A percentile compares a stretch with the other conserved stretches of the same genome.
phyloP scores from a whole-genome alignment of 1,140 invertebrate species.

The Rhopalosiphum padi region DNA sequence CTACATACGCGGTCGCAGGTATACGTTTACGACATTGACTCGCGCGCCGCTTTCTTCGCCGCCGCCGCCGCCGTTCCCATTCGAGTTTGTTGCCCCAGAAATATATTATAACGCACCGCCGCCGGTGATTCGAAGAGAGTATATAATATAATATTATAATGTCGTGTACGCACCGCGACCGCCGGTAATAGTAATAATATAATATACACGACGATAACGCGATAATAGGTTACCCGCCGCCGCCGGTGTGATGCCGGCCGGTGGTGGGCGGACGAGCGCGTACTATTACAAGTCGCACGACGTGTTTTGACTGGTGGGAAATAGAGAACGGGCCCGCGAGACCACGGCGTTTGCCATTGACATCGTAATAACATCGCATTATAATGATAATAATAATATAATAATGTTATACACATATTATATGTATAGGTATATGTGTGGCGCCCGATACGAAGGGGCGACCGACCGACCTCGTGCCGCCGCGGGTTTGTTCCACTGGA shows the following conservation, averaged over 20 bases:
- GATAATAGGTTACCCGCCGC: not conserved
- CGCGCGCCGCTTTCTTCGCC: constrained; percentile 43
- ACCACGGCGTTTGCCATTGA: not conserved
- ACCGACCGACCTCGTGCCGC: constrained; percentile 14
- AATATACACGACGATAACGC: not conserved
- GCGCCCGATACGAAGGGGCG: not conserved
- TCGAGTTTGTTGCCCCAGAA: constrained; percentile 47
- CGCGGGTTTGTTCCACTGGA: not conserved
- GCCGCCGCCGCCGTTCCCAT: constrained; percentile 34
- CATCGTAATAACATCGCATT: not conserved
- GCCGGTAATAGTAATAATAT: not conserved
- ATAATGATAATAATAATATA: not conserved
- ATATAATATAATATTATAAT: not conserved
- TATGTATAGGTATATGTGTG: no score
- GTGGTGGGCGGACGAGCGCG: not conserved
- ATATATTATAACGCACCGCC: constrained; percentile 25
- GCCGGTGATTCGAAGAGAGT: constrained; percentile 27
- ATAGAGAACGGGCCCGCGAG: not conserved
- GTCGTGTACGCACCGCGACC: not conserved
- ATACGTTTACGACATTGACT: not conserved
- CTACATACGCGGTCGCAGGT: constrained; percentile 17
- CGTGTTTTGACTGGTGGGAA: not conserved
- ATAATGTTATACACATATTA: not conserved
- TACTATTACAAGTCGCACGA: not conserved
- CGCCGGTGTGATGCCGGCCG: not conserved